Evolutionary conservation across 2,797 vertebrate species (phyloP).

Genomic region (Balearica regulorum): DNA sequence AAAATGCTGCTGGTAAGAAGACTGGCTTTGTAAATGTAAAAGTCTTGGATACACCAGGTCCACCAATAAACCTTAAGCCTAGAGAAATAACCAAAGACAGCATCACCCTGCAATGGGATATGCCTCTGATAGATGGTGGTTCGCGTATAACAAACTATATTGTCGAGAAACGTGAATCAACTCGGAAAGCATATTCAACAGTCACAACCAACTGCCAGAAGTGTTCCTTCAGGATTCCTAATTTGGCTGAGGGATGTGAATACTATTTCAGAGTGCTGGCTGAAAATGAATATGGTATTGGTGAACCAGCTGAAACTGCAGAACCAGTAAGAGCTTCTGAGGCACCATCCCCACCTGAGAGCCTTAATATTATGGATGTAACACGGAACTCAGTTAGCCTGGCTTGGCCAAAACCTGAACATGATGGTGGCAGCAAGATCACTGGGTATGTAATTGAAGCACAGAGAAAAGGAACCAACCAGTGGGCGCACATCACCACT

Average conservation of each 20-base stretch:
- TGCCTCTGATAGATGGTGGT: constrained; percentile 94
- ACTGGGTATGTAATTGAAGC: constrained; percentile 97
- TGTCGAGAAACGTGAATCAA: constrained; percentile 96
- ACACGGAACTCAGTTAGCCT: constrained; percentile 90
- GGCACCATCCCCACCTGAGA: constrained; percentile 90
- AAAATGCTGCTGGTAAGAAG: constrained; percentile 94
- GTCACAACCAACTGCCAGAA: constrained; percentile 86
- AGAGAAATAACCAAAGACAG: constrained; percentile 91
- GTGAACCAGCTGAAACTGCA: constrained; percentile 89
- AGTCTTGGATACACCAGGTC: constrained; percentile 95
- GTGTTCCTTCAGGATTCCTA: constrained; percentile 85
- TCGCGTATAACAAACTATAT: constrained; percentile 97
- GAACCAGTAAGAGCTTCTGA: constrained; percentile 94
- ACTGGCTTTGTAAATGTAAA: constrained; percentile 90
- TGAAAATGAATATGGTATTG: constrained; percentile 97
- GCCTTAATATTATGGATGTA: constrained; percentile 91
- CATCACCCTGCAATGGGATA: constrained; percentile 93
- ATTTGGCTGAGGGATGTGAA: constrained; percentile 92
- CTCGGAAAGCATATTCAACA: constrained; percentile 95
- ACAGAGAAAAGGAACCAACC: constrained; percentile 92
- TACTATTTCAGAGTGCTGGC: constrained; percentile 98
- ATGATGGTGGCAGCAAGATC: constrained; percentile 95
- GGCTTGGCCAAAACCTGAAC: constrained; percentile 95
- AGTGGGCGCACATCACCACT: constrained; percentile 92
- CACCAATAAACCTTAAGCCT: constrained; percentile 92